Percentiles rank a stretch among this genome's conserved stretches.
Evolutionary conservation across 2,888 invertebrate genomes (phyloP).

Genomic region (Stenolophus ochropezus): DNA sequence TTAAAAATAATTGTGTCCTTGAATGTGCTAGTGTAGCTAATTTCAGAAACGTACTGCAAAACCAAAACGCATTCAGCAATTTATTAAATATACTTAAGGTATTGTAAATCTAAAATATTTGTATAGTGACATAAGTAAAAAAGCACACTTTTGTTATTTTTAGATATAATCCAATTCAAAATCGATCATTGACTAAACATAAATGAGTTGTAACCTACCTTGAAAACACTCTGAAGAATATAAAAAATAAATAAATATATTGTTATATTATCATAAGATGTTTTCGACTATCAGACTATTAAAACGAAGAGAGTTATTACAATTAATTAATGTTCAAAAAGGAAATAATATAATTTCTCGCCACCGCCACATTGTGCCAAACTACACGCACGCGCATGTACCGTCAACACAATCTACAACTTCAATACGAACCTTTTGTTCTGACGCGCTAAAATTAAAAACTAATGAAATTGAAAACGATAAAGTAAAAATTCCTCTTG

Average conservation of each 20-base stretch:
- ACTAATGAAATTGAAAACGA: constrained; percentile 73
- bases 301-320: constrained; percentile 34
- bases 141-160: constrained; percentile 12
- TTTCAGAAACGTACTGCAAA: not conserved
- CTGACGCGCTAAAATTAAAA: constrained; percentile 72
- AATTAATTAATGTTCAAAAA: constrained; percentile 36
- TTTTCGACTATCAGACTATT: constrained; percentile 24
- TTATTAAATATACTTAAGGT: constrained; percentile 6
- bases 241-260: not conserved
- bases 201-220: constrained; percentile 22
- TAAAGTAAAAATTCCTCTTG: constrained; percentile 62
- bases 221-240: not conserved
- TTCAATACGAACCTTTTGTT: constrained; percentile 5
- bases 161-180: constrained; percentile 24
- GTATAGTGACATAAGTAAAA: not conserved
- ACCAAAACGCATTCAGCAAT: constrained; percentile 21
- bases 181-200: constrained; percentile 16
- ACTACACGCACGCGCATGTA: constrained; percentile 1
- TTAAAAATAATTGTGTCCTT: constrained; percentile 15
- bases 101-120: not conserved
- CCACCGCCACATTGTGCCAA: constrained; percentile 50
- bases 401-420: not conserved
- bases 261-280: constrained; percentile 22
- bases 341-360: constrained; percentile 44
- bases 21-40: constrained; percentile 9